These are phyloP conservation scores for Perizoma flavofasciatum DNA, from an alignment of 2,888 invertebrate species.

Conservation along the genomic window DNA sequence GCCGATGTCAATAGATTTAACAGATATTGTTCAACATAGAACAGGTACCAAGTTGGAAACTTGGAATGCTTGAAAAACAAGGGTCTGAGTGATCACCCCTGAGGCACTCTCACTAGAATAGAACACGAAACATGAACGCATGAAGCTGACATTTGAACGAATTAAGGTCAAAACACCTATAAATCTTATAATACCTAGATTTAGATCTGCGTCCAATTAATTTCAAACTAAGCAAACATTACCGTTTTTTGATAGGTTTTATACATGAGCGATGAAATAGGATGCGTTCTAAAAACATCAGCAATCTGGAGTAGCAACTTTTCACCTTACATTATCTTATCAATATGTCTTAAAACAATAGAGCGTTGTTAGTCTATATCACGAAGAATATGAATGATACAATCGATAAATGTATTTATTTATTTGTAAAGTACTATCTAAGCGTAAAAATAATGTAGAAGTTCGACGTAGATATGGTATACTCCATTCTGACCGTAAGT, in stretches of 20 bases:
- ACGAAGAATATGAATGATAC: slow-evolving; percentile 8
- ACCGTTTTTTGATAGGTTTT: too few species aligned
- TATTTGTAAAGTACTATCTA: neutral
- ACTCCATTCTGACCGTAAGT: too few species aligned
- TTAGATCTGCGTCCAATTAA: too few species aligned
- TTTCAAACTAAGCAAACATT: too few species aligned
- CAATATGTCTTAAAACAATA: slow-evolving; percentile 8
- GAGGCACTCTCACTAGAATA: slow-evolving; percentile 11
- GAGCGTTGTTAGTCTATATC: slow-evolving; percentile 9
- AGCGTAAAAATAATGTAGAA: neutral
- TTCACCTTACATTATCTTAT: slow-evolving; percentile 8
- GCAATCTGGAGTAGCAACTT: neutral
- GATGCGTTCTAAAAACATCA: too few species aligned
- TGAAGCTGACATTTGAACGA: slow-evolving; percentile 3
- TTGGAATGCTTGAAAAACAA: slow-evolving; percentile 10
- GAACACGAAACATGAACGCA: neutral
- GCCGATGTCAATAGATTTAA: slow-evolving; percentile 3
- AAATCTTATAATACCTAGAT: too few species aligned
- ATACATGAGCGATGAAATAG: too few species aligned
- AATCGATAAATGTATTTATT: too few species aligned
- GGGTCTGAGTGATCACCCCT: slow-evolving; percentile 8
- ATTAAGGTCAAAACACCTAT: slow-evolving; percentile 5
- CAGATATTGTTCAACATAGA: neutral
- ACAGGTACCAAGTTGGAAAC: neutral
- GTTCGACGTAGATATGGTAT: too few species aligned